phyloP scores from a whole-genome alignment of 2,888 invertebrate genomes.

The Xestia c-nigrum region DNA sequence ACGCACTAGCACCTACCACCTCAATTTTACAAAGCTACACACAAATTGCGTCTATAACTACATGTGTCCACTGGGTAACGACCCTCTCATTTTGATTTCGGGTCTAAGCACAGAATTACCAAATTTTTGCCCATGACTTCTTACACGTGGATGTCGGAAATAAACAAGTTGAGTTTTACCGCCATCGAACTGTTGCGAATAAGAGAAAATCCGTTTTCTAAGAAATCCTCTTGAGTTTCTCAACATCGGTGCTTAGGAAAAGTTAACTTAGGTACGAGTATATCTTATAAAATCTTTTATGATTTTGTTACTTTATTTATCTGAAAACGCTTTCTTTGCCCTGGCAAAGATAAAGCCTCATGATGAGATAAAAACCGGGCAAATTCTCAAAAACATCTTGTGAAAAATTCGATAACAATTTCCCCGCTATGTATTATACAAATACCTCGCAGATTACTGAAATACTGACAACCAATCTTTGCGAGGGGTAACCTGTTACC shows the following conservation, averaged over 20 bases:
- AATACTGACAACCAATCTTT: no score
- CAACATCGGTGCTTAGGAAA: not conserved
- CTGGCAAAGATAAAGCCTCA: not conserved
- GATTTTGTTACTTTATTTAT: not conserved
- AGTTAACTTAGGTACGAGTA: not conserved
- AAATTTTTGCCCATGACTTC: no score
- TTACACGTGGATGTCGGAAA: not conserved
- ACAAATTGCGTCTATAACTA: no score
- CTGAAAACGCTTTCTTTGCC: not conserved
- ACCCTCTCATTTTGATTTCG: no score
- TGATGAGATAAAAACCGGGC: not conserved
- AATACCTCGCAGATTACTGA: no score
- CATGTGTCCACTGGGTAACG: no score
- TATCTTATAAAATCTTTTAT: not conserved
- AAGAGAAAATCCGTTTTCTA: constrained; percentile 6
- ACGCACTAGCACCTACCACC: no score
- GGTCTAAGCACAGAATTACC: no score
- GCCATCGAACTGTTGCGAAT: not conserved
- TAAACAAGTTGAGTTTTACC: not conserved
- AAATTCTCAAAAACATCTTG: not conserved
- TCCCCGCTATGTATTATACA: not conserved
- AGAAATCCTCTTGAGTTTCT: not conserved
- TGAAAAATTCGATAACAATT: not conserved
- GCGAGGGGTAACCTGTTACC: not conserved
- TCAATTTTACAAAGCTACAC: no score